Conservation (phyloP, 1,140 invertebrate genomes). For the Leptinotarsa texana region DNA sequence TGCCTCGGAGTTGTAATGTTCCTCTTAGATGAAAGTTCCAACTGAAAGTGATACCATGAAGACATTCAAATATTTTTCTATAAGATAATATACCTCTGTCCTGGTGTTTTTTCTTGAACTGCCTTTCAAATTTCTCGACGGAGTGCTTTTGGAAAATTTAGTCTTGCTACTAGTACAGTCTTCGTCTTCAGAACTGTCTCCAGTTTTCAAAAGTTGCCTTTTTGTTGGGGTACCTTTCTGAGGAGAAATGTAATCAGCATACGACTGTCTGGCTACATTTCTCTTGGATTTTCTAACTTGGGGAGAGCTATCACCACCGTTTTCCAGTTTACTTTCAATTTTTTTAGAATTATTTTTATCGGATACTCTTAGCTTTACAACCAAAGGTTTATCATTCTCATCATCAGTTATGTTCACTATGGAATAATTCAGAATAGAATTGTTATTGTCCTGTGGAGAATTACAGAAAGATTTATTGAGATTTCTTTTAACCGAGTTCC, state of each 20-base stretch:
- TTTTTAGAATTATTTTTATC: conserved; percentile 23
- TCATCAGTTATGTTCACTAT: conserved; percentile 29
- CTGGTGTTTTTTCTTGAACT: not conserved
- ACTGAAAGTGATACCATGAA: not conserved
- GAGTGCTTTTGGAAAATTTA: not conserved
- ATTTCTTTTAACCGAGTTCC: conserved; percentile 21
- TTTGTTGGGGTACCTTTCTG: conserved; percentile 10
- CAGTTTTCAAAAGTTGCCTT: not conserved
- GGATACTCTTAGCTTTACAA: conserved; percentile 30
- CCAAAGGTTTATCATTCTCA: conserved; percentile 28
- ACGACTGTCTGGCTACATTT: conserved; percentile 16
- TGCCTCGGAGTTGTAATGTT: not conserved
- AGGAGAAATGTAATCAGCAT: conserved; percentile 20
- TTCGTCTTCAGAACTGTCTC: conserved; percentile 23
- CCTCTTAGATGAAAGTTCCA: not conserved
- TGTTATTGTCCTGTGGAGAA: not conserved
- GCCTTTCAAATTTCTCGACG: not conserved
- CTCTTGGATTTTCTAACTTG: conserved; percentile 15
- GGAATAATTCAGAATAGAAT: conserved; percentile 33
- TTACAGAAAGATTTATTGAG: conserved; percentile 17
- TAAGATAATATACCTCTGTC: not conserved
- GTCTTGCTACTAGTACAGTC: not conserved
- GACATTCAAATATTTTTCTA: too few relatives aligned
- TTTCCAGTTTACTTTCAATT: not conserved
- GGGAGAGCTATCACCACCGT: not conserved